Conservation (phyloP, 1,140 invertebrate genomes). For the Sarcophaga bullata region DNA sequence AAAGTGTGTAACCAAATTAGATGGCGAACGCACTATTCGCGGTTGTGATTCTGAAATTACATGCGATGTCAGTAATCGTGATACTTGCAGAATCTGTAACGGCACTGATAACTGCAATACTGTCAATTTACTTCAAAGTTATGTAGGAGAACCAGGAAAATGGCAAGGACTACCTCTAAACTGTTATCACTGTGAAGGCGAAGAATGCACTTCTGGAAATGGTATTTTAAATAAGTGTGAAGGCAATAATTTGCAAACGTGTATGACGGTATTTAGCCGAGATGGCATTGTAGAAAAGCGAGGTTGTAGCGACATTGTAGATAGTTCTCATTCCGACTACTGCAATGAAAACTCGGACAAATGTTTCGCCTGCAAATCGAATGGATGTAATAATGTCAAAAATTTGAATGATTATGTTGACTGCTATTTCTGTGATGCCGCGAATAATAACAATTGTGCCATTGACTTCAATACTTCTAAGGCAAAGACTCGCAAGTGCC, state of each 20-base stretch:
- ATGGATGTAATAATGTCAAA: constrained; percentile 54
- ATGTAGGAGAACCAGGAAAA: constrained; percentile 57
- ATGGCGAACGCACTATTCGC: constrained; percentile 51
- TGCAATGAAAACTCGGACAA: constrained; percentile 50
- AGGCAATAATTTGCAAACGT: constrained; percentile 57
- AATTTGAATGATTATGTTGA: constrained; percentile 50
- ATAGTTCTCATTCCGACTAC: constrained; percentile 45
- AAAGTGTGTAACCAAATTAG: constrained; percentile 51
- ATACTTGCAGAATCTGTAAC: constrained; percentile 51
- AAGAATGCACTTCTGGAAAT: constrained; percentile 37
- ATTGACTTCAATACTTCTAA: constrained; percentile 44
- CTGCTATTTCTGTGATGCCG: constrained; percentile 58
- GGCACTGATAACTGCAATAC: constrained; percentile 50
- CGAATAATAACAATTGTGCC: constrained; percentile 46
- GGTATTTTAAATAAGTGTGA: constrained; percentile 45
- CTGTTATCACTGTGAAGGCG: constrained; percentile 49
- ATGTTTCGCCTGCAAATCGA: constrained; percentile 59
- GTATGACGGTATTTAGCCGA: constrained; percentile 53
- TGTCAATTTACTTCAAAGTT: constrained; percentile 47
- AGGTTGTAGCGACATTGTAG: constrained; percentile 57
- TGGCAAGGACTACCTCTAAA: constrained; percentile 56
- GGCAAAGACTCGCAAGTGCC: constrained; percentile 51
- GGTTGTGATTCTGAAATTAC: constrained; percentile 55
- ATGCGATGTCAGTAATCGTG: constrained; percentile 51
- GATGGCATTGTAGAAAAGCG: constrained; percentile 49